phyloP scores from a whole-genome alignment of 2,888 invertebrate species.

The Sesamia inferens region DNA sequence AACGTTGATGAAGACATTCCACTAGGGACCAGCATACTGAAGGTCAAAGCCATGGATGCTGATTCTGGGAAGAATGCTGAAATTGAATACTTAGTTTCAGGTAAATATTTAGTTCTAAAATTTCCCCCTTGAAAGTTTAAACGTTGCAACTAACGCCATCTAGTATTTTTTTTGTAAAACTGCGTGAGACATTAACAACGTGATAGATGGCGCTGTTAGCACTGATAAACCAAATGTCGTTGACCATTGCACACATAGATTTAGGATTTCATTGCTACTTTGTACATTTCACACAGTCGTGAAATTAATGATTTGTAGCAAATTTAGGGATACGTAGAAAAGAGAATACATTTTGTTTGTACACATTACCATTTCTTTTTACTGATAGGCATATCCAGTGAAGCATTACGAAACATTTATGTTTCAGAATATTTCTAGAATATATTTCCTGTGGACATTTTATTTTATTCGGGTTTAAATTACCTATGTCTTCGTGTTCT shows the following conservation, averaged over 20 bases:
- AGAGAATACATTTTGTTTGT: not conserved
- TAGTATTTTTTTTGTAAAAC: constrained; percentile 29
- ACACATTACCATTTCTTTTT: not conserved
- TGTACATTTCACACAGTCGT: constrained; percentile 6
- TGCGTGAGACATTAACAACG: not conserved
- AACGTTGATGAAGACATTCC: constrained; percentile 98
- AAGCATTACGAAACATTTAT: not conserved
- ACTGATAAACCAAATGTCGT: constrained; percentile 3
- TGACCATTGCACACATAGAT: too few species aligned
- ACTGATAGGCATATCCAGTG: not conserved
- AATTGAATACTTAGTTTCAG: constrained; percentile 96
- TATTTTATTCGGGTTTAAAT: constrained; percentile 34
- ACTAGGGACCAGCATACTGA: constrained; percentile 97
- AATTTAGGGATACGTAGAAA: not conserved
- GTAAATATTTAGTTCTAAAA: constrained; percentile 65
- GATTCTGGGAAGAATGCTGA: constrained; percentile 98
- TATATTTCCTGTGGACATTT: constrained; percentile 18
- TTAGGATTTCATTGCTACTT: too few species aligned
- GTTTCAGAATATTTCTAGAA: constrained; percentile 16
- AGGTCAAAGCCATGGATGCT: constrained; percentile 98
- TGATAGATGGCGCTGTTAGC: constrained; percentile 56
- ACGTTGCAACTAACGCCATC: constrained; percentile 65
- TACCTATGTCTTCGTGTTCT: constrained; percentile 24
- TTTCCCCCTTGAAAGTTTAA: too few species aligned
- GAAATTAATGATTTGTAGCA: constrained; percentile 17